These are phyloP conservation scores for Threskiornis aethiopicus DNA, from an alignment of 2,797 vertebrate species.

Conservation along the genomic window DNA sequence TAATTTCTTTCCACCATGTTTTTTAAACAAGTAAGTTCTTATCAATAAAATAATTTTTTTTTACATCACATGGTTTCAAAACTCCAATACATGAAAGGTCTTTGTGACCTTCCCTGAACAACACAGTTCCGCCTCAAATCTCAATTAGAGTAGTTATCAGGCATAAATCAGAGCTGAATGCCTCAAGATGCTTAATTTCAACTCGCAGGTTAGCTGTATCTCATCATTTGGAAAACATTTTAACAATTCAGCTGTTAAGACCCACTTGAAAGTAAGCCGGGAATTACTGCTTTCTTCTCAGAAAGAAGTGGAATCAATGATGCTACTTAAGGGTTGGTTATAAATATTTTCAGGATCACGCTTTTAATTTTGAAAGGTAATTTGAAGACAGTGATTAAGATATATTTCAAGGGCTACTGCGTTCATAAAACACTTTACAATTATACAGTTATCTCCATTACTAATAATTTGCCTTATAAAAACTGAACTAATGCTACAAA, in stretches of 20 bases:
- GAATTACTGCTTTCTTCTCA: not conserved
- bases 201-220: not conserved
- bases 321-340: not conserved
- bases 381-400: slow-evolving; percentile 31
- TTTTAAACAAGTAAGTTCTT: not conserved
- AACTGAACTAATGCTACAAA: slow-evolving; percentile 39
- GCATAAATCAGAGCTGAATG: not conserved
- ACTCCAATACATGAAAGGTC: not conserved
- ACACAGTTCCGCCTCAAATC: not conserved
- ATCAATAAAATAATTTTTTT: not conserved
- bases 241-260: not conserved
- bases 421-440: slow-evolving; percentile 35
- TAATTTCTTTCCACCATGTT: not conserved
- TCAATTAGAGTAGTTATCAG: not conserved
- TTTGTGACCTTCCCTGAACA: not conserved
- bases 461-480: slow-evolving; percentile 47
- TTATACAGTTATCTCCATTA: slow-evolving; percentile 15
- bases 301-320: not conserved
- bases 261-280: not conserved
- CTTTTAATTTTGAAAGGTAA: slow-evolving; percentile 56
- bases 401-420: not conserved
- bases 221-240: not conserved
- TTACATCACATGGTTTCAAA: not conserved
- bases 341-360: slow-evolving; percentile 31
- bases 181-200: not conserved